Percentiles rank a stretch among this genome's conserved stretches.
These are phyloP conservation scores for Molossus alvarezi DNA, from an alignment of 2,797 vertebrate species.

Conservation along the genomic window DNA sequence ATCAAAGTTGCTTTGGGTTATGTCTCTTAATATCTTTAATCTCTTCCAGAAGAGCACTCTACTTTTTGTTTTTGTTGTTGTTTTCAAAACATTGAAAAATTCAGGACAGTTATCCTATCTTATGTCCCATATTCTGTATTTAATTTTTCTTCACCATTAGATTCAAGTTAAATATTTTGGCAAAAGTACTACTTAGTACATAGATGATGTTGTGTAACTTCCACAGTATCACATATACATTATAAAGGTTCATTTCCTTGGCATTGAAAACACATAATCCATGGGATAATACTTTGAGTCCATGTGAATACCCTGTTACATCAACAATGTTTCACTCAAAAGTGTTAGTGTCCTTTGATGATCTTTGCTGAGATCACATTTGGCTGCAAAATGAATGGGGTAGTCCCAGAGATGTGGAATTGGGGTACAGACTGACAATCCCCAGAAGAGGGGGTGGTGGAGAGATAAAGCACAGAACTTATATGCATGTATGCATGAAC, in stretches of 20 bases:
- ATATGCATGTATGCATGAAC: too few species aligned
- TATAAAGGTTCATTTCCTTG: not conserved
- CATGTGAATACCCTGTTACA: not conserved
- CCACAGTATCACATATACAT: not conserved
- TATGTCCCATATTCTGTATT: not conserved
- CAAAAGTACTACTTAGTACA: not conserved
- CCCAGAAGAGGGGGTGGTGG: too few species aligned
- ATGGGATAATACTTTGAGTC: not conserved
- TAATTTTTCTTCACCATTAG: not conserved
- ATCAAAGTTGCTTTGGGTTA: not conserved
- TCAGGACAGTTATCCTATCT: not conserved
- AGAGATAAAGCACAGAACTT: too few species aligned
- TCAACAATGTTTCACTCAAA: not conserved
- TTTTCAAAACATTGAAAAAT: not conserved
- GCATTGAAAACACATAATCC: not conserved
- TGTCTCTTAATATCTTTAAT: not conserved
- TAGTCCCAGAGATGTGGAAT: too few species aligned
- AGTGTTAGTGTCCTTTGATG: not conserved
- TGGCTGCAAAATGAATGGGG: not conserved
- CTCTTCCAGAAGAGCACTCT: not conserved
- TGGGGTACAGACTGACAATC: too few species aligned
- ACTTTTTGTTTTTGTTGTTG: not conserved
- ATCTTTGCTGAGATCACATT: not conserved
- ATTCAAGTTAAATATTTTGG: constrained; percentile 6
- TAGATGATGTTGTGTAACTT: not conserved